Evolutionary conservation across 2,113 vertebrate species (phyloP), one percentile per base, ranked within the genome.

Genomic region (Saimiri boliviensis): DNA sequence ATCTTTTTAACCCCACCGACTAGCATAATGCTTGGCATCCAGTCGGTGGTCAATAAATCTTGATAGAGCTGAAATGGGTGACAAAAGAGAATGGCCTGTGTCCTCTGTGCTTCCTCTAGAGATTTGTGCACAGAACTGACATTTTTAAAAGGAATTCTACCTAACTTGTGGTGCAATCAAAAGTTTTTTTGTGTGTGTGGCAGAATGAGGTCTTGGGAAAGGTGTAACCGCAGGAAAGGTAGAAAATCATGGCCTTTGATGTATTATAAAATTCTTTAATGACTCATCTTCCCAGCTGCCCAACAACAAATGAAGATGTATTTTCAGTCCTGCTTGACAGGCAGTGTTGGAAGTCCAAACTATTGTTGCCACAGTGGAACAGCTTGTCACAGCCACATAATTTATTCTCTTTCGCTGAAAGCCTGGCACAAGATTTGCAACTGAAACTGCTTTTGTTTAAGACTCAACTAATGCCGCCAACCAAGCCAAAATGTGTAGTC

Each of bases 381-480:
- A 93, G 95, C 92, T 96, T 96, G 93, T 97, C 89, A 96, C 8
- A 87, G 95, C 82, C 96, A 96, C 40, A 49, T 93, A 60, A 96
- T 98, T 95, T 89, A 91, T 84, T 93, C 96, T 85, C 83, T 95
- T 97, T 94, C 82, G 96, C 93, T 37, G 40, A 92, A 92, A 96
- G 73, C 87, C 92, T 97, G 96, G 97, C 95, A 92, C 54, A 40
- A 80, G 93, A 86, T 94, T 93, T 71, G 81, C 60, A 66, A 45
- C 35, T 58, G 77, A 92, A 98, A 89, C 42, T 91, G 94, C 79
- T 68, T 96, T 95, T 77, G 89, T 92, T 90, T 94, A 92, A 77
- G 89, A 81, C 63, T 77, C 23, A 97, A 83, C 83, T 90, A 70
- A 10, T 45, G 76, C 93, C 8, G 58, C 37, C 74, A 73, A 71